Conservation (phyloP, 2,888 invertebrate genomes). For the Tetragonisca angustula region DNA sequence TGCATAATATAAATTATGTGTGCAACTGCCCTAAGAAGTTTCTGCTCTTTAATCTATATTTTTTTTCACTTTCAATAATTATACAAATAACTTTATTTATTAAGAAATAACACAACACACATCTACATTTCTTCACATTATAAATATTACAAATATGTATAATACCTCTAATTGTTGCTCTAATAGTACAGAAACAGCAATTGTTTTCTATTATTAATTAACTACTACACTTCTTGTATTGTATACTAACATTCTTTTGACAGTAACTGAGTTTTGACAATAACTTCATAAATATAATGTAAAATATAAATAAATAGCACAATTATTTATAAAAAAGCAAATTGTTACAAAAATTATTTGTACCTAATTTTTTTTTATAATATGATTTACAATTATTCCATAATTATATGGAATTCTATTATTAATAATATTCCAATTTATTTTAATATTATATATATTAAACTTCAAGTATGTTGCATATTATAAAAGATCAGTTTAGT, state of each 20-base stretch:
- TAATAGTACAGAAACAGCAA: background rate
- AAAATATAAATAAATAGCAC: conserved; percentile 47
- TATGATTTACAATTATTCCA: conserved; percentile 8
- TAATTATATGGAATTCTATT: conserved; percentile 3
- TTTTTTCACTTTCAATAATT: background rate
- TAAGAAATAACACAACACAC: background rate
- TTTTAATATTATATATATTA: conserved; percentile 43
- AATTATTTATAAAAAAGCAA: conserved; percentile 38
- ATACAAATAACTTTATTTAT: background rate
- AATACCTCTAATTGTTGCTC: background rate
- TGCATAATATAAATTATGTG: conserved; percentile 6
- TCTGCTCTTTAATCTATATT: conserved; percentile 18
- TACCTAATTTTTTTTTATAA: conserved; percentile 20
- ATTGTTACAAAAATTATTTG: conserved; percentile 13
- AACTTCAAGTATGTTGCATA: conserved; percentile 14
- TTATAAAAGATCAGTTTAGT: conserved; percentile 15
- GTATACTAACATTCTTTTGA: conserved; percentile 27
- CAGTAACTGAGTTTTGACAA: conserved; percentile 44
- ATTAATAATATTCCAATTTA: conserved; percentile 3
- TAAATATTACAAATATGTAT: background rate
- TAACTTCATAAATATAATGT: conserved; percentile 42
- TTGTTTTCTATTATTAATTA: conserved; percentile 37
- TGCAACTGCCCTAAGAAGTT: conserved; percentile 1
- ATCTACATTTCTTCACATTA: background rate
- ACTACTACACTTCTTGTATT: conserved; percentile 10